These are phyloP conservation scores for Dendropsophus ebraccatus DNA, from an alignment of 2,113 vertebrate genomes.

Conservation along the genomic window DNA sequence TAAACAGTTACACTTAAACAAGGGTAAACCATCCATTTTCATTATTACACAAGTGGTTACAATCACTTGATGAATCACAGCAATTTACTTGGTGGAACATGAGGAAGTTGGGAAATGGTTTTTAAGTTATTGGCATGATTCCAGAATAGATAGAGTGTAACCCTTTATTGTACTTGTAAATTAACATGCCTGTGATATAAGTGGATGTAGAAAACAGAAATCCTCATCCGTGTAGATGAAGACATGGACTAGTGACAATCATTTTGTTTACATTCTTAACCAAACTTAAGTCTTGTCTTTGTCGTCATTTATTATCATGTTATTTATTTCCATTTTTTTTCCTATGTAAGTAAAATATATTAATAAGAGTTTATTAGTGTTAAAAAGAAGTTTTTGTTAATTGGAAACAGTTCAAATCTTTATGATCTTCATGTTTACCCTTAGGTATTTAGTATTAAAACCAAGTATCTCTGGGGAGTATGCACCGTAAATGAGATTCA, in stretches of 20 bases:
- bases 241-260: not conserved
- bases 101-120: slow-evolving; percentile 21
- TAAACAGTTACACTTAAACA: slow-evolving; percentile 35
- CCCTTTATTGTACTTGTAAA: not conserved
- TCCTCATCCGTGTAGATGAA: not conserved
- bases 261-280: not conserved
- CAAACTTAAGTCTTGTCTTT: not conserved
- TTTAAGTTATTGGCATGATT: not conserved
- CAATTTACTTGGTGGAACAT: slow-evolving; percentile 9
- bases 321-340: too few relatives aligned
- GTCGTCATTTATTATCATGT: too few relatives aligned
- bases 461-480: too few relatives aligned
- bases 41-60: slow-evolving; percentile 45
- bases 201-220: not conserved
- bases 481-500: too few relatives aligned
- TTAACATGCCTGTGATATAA: not conserved
- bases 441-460: too few relatives aligned
- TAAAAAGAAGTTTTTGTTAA: too few relatives aligned
- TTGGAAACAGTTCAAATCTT: too few relatives aligned
- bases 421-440: too few relatives aligned
- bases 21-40: slow-evolving; percentile 33
- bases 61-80: slow-evolving; percentile 54
- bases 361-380: too few relatives aligned
- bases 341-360: too few relatives aligned
- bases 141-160: not conserved